Evolutionary conservation across 2,797 vertebrate genomes (phyloP).

Genomic region (Coendou prehensilis): DNA sequence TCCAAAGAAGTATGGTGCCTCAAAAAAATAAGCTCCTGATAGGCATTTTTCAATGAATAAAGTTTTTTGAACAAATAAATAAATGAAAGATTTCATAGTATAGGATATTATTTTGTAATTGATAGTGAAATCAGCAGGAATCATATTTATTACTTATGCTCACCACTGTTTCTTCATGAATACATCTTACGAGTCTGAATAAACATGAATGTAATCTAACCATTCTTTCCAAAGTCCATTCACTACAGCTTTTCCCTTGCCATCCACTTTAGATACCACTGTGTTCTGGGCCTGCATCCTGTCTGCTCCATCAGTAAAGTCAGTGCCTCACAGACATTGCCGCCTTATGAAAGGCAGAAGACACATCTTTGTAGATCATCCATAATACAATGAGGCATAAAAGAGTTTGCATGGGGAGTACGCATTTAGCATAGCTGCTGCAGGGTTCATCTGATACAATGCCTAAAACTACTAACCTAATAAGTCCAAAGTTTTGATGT

Average conservation of each 20-base stretch:
- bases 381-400: background rate
- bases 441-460: background rate
- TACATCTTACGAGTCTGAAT: background rate
- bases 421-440: background rate
- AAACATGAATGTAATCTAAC: background rate
- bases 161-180: background rate
- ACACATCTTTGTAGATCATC: background rate
- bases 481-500: background rate
- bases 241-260: background rate
- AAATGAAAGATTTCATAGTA: background rate
- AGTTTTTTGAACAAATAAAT: constrained; percentile 53
- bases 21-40: constrained; percentile 15
- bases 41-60: background rate
- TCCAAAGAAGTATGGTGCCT: background rate
- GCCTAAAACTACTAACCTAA: background rate
- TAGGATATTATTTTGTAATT: background rate
- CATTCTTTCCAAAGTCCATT: background rate
- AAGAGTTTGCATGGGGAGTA: background rate
- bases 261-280: background rate
- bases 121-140: constrained; percentile 22
- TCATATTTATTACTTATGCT: background rate
- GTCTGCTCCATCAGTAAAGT: background rate
- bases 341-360: background rate
- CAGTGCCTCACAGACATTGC: background rate
- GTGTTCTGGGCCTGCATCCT: background rate